These are phyloP conservation scores for Panulirus ornatus DNA, from an alignment of 1,140 invertebrate species.

Conservation along the genomic window DNA sequence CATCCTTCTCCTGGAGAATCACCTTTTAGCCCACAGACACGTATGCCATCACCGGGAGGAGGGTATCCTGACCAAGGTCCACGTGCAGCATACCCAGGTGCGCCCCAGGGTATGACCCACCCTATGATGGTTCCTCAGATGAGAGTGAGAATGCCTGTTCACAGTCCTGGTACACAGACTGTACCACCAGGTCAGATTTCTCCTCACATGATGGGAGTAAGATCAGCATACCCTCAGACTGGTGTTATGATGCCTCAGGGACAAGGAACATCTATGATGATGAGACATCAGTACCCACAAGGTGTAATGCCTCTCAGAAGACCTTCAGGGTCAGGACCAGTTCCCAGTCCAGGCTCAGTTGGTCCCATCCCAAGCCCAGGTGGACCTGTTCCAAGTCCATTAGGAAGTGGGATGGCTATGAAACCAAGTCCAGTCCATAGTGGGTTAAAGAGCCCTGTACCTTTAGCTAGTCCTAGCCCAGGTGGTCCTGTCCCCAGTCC, in stretches of 20 bases:
- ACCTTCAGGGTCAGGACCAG: slow-evolving; percentile 69
- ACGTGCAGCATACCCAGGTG: slow-evolving; percentile 48
- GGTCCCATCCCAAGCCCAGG: slow-evolving; percentile 65
- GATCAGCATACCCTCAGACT: slow-evolving; percentile 60
- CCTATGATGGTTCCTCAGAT: slow-evolving; percentile 66
- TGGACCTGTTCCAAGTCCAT: slow-evolving; percentile 68
- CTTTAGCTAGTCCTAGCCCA: slow-evolving; percentile 60
- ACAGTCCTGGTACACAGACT: slow-evolving; percentile 65
- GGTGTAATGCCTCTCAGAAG: slow-evolving; percentile 69
- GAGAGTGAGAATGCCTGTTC: slow-evolving; percentile 70
- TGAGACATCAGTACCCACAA: slow-evolving; percentile 72
- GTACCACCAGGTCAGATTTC: slow-evolving; percentile 61
- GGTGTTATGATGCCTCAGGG: slow-evolving; percentile 65
- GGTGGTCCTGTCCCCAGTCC: slow-evolving; percentile 67
- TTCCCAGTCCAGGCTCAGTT: slow-evolving; percentile 66
- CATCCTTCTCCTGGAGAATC: slow-evolving; percentile 71
- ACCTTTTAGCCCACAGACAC: slow-evolving; percentile 73
- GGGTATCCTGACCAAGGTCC: slow-evolving; percentile 60
- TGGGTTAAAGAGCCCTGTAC: slow-evolving; percentile 66
- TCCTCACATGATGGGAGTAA: slow-evolving; percentile 70
- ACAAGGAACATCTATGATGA: slow-evolving; percentile 66
- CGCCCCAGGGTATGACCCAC: slow-evolving; percentile 64
- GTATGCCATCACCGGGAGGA: slow-evolving; percentile 74
- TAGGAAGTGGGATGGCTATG: slow-evolving; percentile 61
- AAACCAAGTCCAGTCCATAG: slow-evolving; percentile 72